A percentile compares a stretch with the other conserved stretches of the same genome.
Conservation (phyloP, 2,797 vertebrate species). For the Astyanax mexicanus region DNA sequence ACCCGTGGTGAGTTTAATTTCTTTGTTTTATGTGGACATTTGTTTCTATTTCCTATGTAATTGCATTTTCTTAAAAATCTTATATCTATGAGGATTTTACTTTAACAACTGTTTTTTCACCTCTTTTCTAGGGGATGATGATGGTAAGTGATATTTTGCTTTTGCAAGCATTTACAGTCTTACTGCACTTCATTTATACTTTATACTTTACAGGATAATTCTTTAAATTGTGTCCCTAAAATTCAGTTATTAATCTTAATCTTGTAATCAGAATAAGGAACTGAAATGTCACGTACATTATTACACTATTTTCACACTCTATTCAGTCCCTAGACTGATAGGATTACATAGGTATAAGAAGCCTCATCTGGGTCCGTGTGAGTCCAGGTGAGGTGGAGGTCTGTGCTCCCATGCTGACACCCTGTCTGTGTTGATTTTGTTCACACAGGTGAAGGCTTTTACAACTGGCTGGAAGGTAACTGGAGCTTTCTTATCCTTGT, state of each 20-base stretch:
- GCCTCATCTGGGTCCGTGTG: neutral
- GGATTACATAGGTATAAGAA: neutral
- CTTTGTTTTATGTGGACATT: neutral
- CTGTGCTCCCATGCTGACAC: constrained; percentile 10
- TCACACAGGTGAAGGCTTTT: constrained; percentile 89
- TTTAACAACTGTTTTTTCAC: neutral
- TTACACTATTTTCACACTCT: too few species aligned
- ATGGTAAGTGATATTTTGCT: constrained; percentile 90
- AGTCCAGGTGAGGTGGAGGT: neutral
- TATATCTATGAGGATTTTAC: neutral
- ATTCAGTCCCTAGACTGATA: too few species aligned
- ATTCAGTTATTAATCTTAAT: neutral
- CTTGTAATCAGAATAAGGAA: neutral
- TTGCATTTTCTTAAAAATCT: too few species aligned
- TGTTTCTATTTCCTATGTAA: neutral
- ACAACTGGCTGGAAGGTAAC: constrained; percentile 95
- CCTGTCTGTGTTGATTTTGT: constrained; percentile 36
- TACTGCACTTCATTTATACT: neutral
- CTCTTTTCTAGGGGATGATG: constrained; percentile 83
- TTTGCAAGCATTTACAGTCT: too few species aligned
- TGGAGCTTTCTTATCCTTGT: neutral
- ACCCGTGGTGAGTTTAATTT: constrained; percentile 78
- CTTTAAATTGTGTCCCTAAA: neutral
- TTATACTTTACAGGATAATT: neutral
- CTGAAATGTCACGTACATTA: too few species aligned